Evolutionary conservation across 1,140 invertebrate species (phyloP).

Genomic region (Stegodyphus dumicola): DNA sequence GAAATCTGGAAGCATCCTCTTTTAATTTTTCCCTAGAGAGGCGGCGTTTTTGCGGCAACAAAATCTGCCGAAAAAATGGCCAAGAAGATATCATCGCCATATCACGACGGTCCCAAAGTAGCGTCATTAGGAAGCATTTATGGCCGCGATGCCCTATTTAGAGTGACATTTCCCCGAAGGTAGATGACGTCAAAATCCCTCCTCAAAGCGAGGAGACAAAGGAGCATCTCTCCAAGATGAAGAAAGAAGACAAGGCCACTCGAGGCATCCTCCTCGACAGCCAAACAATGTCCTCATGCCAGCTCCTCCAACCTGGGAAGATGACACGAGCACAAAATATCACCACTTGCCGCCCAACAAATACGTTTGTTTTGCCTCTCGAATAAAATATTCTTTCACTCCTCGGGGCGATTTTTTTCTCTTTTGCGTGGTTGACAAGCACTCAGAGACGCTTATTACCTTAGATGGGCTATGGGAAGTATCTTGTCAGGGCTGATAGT

Average conservation of each 20-base stretch:
- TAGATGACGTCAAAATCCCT: constrained; percentile 47
- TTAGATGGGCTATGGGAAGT: neutral
- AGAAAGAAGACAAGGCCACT: constrained; percentile 56
- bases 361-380: constrained; percentile 51
- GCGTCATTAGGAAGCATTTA: constrained; percentile 60
- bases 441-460: constrained; percentile 28
- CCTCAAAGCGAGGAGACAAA: constrained; percentile 46
- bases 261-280: constrained; percentile 18
- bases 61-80: constrained; percentile 11
- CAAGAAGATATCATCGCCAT: constrained; percentile 18
- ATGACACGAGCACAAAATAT: constrained; percentile 56
- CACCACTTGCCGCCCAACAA: constrained; percentile 51
- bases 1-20: constrained; percentile 47
- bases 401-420: constrained; percentile 24
- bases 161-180: constrained; percentile 44
- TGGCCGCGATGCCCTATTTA: constrained; percentile 37
- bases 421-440: neutral
- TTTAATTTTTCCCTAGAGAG: constrained; percentile 50
- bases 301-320: constrained; percentile 37
- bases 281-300: constrained; percentile 52
- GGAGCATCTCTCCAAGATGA: constrained; percentile 45
- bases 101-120: constrained; percentile 14
- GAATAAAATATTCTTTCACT: constrained; percentile 28
- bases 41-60: constrained; percentile 24
- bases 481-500: neutral